These are phyloP conservation scores for Aegotheles bennettii DNA, from an alignment of 2,113 vertebrate genomes.

Conservation along the genomic window DNA sequence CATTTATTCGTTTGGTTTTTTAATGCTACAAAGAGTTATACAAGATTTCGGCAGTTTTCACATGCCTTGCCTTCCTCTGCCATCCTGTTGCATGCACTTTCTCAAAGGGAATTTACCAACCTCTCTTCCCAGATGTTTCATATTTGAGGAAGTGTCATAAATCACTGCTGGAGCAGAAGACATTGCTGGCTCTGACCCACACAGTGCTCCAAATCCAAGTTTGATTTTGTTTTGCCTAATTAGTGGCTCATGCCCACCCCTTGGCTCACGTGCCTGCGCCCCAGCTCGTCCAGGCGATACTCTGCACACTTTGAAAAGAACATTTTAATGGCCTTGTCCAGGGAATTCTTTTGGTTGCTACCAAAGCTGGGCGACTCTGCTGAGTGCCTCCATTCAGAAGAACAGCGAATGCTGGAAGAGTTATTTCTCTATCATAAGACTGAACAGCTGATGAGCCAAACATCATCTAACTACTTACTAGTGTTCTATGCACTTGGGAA, in stretches of 20 bases:
- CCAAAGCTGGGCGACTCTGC: neutral
- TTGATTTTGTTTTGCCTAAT: neutral
- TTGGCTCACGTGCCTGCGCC: neutral
- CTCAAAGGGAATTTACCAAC: neutral
- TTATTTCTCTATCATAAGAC: neutral
- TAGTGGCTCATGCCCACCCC: neutral
- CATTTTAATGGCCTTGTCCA: neutral
- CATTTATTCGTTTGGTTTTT: neutral
- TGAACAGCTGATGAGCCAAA: neutral
- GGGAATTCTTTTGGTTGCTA: neutral
- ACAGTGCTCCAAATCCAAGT: neutral
- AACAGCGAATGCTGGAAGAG: neutral
- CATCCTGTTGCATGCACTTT: neutral
- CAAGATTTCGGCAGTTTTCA: neutral
- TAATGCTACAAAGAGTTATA: neutral
- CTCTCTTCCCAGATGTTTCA: neutral
- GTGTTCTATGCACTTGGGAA: neutral
- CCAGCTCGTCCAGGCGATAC: fast-evolving
- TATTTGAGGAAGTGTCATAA: neutral
- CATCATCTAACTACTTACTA: neutral
- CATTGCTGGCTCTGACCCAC: neutral
- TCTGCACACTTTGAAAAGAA: neutral
- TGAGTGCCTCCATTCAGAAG: neutral
- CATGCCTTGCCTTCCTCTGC: neutral
- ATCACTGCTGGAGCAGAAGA: neutral